phyloP scores from a whole-genome alignment of 1,140 invertebrate species.

The Thaumetopoea pityocampa region DNA sequence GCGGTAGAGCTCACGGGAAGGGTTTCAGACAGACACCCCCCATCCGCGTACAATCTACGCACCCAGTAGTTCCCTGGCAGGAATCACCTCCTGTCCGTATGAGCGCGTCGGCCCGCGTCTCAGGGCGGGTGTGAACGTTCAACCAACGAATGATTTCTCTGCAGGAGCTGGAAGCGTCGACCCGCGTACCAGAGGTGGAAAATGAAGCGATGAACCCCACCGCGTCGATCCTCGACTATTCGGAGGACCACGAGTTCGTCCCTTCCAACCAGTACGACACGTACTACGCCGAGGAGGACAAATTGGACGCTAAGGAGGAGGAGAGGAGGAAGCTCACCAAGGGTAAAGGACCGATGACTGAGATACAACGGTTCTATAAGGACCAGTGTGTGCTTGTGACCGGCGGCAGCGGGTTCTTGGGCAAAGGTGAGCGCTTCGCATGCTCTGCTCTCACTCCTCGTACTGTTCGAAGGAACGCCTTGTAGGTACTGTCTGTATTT shows the following conservation, averaged over 20 bases:
- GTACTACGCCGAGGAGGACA: slow-evolving; percentile 56
- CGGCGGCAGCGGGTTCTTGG: slow-evolving; percentile 87
- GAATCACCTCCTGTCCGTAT: too few relatives aligned
- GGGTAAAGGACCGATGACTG: slow-evolving; percentile 55
- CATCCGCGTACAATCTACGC: too few relatives aligned
- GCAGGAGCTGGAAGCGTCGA: slow-evolving; percentile 57
- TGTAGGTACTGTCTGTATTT: slow-evolving; percentile 1
- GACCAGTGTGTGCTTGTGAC: slow-evolving; percentile 81
- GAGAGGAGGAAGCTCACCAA: slow-evolving; percentile 52
- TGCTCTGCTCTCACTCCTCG: too few relatives aligned
- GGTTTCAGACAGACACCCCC: too few relatives aligned
- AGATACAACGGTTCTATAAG: slow-evolving; percentile 79
- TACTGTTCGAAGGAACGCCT: too few relatives aligned
- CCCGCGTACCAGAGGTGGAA: slow-evolving; percentile 41
- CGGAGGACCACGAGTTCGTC: slow-evolving; percentile 65
- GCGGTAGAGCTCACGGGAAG: too few relatives aligned
- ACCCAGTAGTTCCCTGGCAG: too few relatives aligned
- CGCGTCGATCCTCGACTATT: slow-evolving; percentile 57
- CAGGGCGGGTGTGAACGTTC: too few relatives aligned
- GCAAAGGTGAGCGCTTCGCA: slow-evolving; percentile 78
- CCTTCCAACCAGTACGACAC: slow-evolving; percentile 55
- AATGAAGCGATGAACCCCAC: slow-evolving; percentile 57
- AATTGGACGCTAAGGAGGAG: slow-evolving; percentile 47
- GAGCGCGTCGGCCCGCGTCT: too few relatives aligned
- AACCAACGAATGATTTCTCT: neutral